Conservation (phyloP, 1,140 invertebrate genomes). For the Neodiprion virginianus region DNA sequence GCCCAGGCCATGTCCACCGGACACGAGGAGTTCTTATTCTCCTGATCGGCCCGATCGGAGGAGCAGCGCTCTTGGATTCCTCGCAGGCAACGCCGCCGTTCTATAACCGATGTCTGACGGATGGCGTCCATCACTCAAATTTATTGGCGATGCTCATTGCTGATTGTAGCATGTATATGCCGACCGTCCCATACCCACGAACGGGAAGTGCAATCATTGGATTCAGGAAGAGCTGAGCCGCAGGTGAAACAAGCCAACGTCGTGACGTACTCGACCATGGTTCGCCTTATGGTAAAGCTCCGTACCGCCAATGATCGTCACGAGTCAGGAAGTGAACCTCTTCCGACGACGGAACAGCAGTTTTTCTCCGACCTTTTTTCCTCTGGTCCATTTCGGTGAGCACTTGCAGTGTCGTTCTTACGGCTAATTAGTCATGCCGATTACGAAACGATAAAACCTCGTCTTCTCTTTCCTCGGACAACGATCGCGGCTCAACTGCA, state of each 20-base stretch:
- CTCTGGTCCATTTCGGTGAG: no score
- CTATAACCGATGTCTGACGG: slow-evolving; percentile 9
- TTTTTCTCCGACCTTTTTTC: no score
- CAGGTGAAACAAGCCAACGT: background rate
- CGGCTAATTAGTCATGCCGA: no score
- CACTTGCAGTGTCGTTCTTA: no score
- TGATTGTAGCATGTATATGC: background rate
- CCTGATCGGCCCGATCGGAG: no score
- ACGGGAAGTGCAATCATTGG: background rate
- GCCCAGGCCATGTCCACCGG: slow-evolving; percentile 24
- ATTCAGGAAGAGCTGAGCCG: background rate
- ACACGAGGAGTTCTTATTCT: background rate
- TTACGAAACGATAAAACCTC: no score
- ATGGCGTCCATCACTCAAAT: slow-evolving; percentile 22
- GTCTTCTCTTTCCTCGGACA: no score
- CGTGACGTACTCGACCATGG: slow-evolving; percentile 11
- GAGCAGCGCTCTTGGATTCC: no score
- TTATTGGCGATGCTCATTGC: slow-evolving; percentile 18
- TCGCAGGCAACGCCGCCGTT: background rate
- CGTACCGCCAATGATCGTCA: background rate
- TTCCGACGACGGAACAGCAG: no score
- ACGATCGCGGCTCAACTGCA: no score
- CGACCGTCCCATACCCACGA: background rate
- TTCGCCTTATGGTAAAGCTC: slow-evolving; percentile 9
- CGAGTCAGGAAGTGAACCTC: background rate